Percentiles rank a stretch among this genome's conserved stretches.
phyloP scores from a whole-genome alignment of 2,113 vertebrate species.

The Eurystomus gularis region DNA sequence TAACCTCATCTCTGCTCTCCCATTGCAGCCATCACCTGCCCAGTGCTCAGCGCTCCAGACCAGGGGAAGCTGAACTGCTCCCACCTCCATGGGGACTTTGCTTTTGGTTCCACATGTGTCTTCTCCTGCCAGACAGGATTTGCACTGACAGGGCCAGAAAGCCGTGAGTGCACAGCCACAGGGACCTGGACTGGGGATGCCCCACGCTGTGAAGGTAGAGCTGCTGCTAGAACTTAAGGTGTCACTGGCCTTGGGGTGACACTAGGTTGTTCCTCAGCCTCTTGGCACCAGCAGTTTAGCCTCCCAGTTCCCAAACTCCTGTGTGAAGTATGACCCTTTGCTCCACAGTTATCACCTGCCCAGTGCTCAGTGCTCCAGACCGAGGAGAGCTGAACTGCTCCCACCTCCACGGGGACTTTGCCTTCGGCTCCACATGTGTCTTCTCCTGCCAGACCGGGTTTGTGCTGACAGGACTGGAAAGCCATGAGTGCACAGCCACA shows the following conservation, averaged over 20 bases:
- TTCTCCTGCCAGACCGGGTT: slow-evolving; percentile 76
- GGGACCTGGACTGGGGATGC: slow-evolving; percentile 56
- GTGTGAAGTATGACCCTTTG: not conserved
- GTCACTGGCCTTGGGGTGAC: not conserved
- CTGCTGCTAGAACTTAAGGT: not conserved
- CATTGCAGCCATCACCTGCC: not conserved
- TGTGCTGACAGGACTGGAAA: slow-evolving; percentile 30
- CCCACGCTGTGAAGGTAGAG: slow-evolving; percentile 42
- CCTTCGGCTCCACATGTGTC: slow-evolving; percentile 74
- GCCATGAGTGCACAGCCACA: too few species aligned
- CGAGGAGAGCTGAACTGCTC: slow-evolving; percentile 58
- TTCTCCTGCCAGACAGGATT: slow-evolving; percentile 76
- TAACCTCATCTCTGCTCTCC: not conserved
- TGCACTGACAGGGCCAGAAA: slow-evolving; percentile 34
- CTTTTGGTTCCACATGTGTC: slow-evolving; percentile 74
- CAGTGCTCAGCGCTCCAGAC: slow-evolving; percentile 22
- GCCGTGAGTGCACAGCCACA: slow-evolving; percentile 33
- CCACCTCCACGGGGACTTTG: slow-evolving; percentile 48
- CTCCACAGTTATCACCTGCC: not conserved
- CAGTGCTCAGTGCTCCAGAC: not conserved
- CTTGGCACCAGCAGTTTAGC: not conserved
- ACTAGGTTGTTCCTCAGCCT: not conserved
- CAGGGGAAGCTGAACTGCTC: slow-evolving; percentile 66
- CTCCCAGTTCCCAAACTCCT: fast-evolving
- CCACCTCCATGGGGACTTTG: slow-evolving; percentile 54